phyloP scores from a whole-genome alignment of 2,113 vertebrate genomes.

The Microtus ochrogaster region DNA sequence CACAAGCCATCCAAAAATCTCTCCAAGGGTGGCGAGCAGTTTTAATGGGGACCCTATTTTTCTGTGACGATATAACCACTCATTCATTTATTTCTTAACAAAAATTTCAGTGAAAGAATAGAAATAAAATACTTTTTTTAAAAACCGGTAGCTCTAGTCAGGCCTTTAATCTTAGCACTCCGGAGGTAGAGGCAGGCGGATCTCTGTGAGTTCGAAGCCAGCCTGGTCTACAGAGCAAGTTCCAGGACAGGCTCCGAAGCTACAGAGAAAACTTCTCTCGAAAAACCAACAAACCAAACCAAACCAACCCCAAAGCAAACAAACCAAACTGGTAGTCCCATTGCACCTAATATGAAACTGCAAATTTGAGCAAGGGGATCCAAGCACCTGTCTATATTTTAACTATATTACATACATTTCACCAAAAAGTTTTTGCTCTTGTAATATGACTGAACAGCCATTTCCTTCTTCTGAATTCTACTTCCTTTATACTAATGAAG shows the following conservation, averaged over 20 bases:
- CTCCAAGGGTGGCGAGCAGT: not conserved
- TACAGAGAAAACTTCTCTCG: too few species aligned
- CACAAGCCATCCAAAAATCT: not conserved
- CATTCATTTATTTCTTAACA: slow-evolving; percentile 21
- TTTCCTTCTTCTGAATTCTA: not conserved
- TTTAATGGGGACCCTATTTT: not conserved
- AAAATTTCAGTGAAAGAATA: not conserved
- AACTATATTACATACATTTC: not conserved
- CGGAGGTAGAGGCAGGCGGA: too few species aligned
- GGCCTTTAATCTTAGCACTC: too few species aligned
- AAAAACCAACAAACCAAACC: too few species aligned
- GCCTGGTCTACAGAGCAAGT: too few species aligned
- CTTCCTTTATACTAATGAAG: not conserved
- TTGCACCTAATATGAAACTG: not conserved
- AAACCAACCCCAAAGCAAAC: too few species aligned
- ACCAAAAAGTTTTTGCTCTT: not conserved
- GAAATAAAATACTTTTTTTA: not conserved
- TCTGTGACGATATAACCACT: not conserved
- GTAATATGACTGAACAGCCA: not conserved
- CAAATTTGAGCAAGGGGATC: not conserved
- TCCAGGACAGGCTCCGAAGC: too few species aligned
- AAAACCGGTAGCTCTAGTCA: not conserved
- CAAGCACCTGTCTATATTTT: not conserved
- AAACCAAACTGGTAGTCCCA: too few species aligned
- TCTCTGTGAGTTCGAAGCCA: too few species aligned